Evolutionary conservation across 2,113 vertebrate genomes (phyloP).

Genomic region (Oxyruncus cristatus): DNA sequence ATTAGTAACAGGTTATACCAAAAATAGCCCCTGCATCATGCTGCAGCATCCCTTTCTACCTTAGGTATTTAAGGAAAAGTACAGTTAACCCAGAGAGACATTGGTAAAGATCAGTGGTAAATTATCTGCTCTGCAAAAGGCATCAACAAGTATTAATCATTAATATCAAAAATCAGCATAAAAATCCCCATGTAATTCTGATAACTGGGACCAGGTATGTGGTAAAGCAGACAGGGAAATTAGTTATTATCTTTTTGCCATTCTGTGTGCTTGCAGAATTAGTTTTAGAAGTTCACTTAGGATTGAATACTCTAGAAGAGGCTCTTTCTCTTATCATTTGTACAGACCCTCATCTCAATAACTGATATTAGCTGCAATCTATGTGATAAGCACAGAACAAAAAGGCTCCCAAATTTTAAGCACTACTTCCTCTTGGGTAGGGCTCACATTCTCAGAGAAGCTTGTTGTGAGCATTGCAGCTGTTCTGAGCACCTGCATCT

Average conservation of each 20-base stretch:
- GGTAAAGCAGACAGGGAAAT: neutral
- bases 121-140: neutral
- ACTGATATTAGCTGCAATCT: neutral
- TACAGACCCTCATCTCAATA: neutral
- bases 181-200: neutral
- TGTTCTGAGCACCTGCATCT: neutral
- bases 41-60: neutral
- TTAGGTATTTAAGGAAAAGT: neutral
- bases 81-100: neutral
- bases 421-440: neutral
- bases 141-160: neutral
- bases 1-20: neutral
- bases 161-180: neutral
- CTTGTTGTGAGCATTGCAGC: neutral
- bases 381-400: neutral
- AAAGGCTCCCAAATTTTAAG: neutral
- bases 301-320: neutral
- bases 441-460: fast-evolving
- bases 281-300: neutral
- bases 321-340: neutral
- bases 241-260: neutral
- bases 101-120: neutral
- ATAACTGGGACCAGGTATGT: neutral
- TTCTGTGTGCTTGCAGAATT: neutral
- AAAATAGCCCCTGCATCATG: neutral